Base-by-base conservation (phyloP, 2,797 vertebrate species). In the Hyperoplus immaculatus region DNA sequence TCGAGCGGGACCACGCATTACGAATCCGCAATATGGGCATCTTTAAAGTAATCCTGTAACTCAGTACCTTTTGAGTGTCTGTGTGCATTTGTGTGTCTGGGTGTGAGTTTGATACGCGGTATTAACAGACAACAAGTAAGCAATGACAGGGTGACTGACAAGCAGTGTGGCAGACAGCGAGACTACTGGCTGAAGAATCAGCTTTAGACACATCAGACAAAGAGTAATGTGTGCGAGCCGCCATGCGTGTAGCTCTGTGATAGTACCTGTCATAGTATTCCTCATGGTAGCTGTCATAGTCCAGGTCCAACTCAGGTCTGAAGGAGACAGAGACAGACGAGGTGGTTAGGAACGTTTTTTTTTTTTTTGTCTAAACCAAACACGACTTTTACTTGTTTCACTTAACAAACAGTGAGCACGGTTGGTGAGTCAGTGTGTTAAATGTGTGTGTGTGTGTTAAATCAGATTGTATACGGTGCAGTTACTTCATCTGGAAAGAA, bases 201-300 rank as follows among this genome's bases (percentile, higher is more conserved):
- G n/a, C 78, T 82, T 67, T 43, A 80, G 69, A 89, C 84, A 84
- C 51, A 55, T 50, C 29, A 84, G 75, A 82, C 82, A 83, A 77
- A 69, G 62, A 79, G 53, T 81, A 68, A 59, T 57, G 75, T 72
- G 74, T 70, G 84, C 63, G 84, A 76, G 83, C 83, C 62, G 66
- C 70, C 78, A 75, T 58, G 81, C 62, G 42, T 29, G 29, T 71
- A 21, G 76, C 73, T 85, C 58, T 69, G 53, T 86, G 84, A 92
- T 86, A 87, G 74, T 95, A 96, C 95, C 95, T 95, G 94, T 96
- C 95, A 91, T 94, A 94, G 89, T 94, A 94, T 89, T 95, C 95
- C 76, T 96, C 94, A 12, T 95, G 94, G 78, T 95, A 95, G 91
- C 93, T 94, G 91, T 96, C 95, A 72, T 93, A 95, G 83, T 95